These are phyloP conservation scores for Oophaga sylvatica DNA, from an alignment of 2,797 vertebrate species.

Conservation along the genomic window DNA sequence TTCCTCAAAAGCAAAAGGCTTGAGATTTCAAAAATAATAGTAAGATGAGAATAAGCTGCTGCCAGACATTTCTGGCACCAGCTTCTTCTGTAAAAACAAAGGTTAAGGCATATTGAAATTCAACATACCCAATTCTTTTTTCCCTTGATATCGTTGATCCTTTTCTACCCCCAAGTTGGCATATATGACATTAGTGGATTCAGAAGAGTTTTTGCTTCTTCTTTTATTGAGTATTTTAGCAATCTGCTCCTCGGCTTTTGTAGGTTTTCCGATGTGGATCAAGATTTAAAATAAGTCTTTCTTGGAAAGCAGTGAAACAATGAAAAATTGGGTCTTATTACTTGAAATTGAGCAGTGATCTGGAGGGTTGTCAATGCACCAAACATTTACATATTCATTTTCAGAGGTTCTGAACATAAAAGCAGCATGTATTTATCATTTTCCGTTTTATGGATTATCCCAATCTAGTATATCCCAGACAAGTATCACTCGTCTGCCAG, in stretches of 20 bases:
- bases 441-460: constrained; percentile 19
- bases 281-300: not conserved
- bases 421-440: constrained; percentile 12
- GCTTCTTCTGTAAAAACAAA: too few species aligned
- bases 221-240: too few species aligned
- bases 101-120: too few species aligned
- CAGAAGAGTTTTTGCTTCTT: too few species aligned
- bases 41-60: too few species aligned
- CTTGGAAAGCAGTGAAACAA: not conserved
- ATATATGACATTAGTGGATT: too few species aligned
- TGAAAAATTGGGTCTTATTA: not conserved
- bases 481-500: constrained; percentile 29
- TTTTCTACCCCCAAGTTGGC: too few species aligned
- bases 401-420: not conserved
- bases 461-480: constrained; percentile 18
- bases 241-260: not conserved
- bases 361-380: not conserved
- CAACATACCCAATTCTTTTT: too few species aligned
- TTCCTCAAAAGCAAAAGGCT: too few species aligned
- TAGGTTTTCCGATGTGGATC: not conserved
- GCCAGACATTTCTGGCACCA: too few species aligned
- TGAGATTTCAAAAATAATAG: too few species aligned
- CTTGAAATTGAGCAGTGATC: not conserved
- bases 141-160: too few species aligned
- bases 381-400: constrained; percentile 10